Base-by-base conservation (phyloP, 1,140 invertebrate genomes). In the Drosophila mauritiana region DNA sequence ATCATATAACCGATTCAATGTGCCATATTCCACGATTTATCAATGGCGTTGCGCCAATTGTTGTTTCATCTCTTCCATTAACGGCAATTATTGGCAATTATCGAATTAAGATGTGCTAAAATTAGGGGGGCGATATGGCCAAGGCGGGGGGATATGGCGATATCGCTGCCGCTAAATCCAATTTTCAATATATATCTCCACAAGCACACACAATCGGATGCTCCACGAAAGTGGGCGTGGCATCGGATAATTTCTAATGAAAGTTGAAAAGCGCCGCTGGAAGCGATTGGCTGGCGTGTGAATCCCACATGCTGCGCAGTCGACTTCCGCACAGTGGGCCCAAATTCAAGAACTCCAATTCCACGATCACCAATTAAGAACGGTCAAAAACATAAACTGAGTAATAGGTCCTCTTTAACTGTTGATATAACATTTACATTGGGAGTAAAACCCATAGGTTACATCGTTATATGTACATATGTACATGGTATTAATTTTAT, bases 161-260 rank as follows among this genome's bases (percentile, higher is more conserved):
- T 78, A 78, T 64, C 80, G 56, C 77, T 54, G 73, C 56, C 42
- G 52, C 43, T 65, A 52, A 74, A 52, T 43, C 37, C 40, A 42
- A 42, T 57, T 69, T 52, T 22, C 65, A 45, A 20, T 52, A 54
- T 34, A 20, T 52, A 37, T 39, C 43, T 15, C 37, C 40, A 37
- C 37, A 73, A 5, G 25, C 39, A 55, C 27, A 42, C 5, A 34
- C 31, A 56, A 34, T n/a, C 10, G 37, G 25, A 37, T 51, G 39
- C 37, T 53, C 64, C 65, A 48, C 36, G 37, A 40, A 56, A 40
- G 65, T 34, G 45, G 74, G 73, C 73, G 74, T 76, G 74, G 55
- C 63, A 56, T 67, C 58, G 54, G 65, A 70, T 70, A 82, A 83
- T 86, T 86, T 86, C 82, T 88, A 86, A 86, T 88, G 83, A 86